Percentiles rank a stretch among this genome's conserved stretches.
These are phyloP conservation scores for Corydoras sp. DNA, from an alignment of 2,113 vertebrate genomes.

Conservation along the genomic window DNA sequence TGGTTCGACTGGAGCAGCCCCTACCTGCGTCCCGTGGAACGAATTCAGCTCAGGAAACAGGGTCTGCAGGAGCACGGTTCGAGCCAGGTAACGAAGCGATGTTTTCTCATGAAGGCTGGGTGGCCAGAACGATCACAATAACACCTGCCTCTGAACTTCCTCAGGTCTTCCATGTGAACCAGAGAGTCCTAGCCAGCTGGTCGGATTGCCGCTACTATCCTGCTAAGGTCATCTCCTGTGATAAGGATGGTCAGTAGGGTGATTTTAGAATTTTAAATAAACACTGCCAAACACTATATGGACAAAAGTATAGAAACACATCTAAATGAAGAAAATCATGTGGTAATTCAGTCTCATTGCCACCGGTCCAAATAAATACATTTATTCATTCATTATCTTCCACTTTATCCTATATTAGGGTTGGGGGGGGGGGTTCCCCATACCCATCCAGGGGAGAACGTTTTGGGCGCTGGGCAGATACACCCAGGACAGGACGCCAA, in stretches of 20 bases:
- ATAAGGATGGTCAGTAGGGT: constrained; percentile 81
- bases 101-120: background rate
- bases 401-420: no score
- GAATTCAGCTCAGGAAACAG: constrained; percentile 86
- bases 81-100: constrained; percentile 66
- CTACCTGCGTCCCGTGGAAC: constrained; percentile 84
- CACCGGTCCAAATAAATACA: no score
- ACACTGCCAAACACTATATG: no score
- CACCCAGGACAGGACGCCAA: no score
- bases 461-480: no score
- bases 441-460: no score
- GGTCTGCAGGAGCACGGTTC: constrained; percentile 78
- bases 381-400: no score
- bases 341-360: no score
- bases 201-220: constrained; percentile 97
- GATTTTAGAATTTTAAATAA: no score
- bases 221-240: constrained; percentile 86
- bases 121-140: background rate
- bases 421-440: no score
- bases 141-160: background rate
- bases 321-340: no score
- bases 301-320: no score
- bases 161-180: constrained; percentile 83
- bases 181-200: constrained; percentile 94
- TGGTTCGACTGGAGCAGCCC: constrained; percentile 96